phyloP scores from a whole-genome alignment of 2,888 invertebrate genomes.

The Aplocera efformata region DNA sequence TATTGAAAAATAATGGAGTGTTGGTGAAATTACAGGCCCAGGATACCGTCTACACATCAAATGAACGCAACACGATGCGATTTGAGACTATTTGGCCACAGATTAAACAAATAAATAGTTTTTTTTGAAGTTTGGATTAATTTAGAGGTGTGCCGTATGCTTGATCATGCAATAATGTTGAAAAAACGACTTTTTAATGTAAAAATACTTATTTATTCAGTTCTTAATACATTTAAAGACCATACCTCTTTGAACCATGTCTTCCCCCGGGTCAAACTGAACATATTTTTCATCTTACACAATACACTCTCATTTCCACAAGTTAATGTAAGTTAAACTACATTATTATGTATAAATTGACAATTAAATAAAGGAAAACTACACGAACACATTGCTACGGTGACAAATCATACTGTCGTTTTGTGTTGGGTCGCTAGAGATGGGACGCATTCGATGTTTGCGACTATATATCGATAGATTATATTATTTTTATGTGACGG shows the following conservation, averaged over 20 bases:
- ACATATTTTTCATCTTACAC: constrained; percentile 38
- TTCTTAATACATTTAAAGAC: too few species aligned
- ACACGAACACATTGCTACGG: constrained; percentile 5
- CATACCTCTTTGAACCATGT: constrained; percentile 68
- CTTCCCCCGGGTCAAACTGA: constrained; percentile 55
- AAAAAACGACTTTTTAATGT: too few species aligned
- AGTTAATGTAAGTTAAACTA: not conserved
- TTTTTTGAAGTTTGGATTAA: too few species aligned
- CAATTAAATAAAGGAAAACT: not conserved
- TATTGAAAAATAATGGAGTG: too few species aligned
- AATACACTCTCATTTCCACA: not conserved
- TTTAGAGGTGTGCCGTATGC: too few species aligned
- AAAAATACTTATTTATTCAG: too few species aligned
- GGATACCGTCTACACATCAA: too few species aligned
- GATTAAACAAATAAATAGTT: too few species aligned
- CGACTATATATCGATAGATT: constrained; percentile 11
- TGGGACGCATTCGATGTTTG: constrained; percentile 9
- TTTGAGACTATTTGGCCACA: too few species aligned
- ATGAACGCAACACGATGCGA: too few species aligned
- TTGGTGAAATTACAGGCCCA: too few species aligned
- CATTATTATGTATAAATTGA: constrained; percentile 4
- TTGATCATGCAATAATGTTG: too few species aligned
- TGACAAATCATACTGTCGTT: constrained; percentile 17
- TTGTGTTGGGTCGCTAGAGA: constrained; percentile 10
- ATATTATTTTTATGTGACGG: not conserved